These are phyloP conservation scores for Cataglyphis albicans DNA, from an alignment of 2,888 invertebrate genomes.

Conservation along the genomic window DNA sequence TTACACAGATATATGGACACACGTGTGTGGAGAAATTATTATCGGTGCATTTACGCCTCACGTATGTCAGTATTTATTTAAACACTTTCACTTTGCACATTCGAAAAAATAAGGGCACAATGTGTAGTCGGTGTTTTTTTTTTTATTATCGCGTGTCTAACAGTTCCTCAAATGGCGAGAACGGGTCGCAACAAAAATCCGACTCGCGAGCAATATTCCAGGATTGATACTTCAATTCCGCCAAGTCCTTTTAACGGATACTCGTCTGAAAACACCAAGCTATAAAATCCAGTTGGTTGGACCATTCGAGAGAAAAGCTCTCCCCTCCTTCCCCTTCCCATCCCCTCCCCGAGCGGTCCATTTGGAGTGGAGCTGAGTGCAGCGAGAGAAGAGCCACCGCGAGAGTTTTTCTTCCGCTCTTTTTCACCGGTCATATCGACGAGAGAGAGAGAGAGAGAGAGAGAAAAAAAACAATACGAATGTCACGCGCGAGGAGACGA, in stretches of 20 bases:
- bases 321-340: too few species aligned
- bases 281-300: constrained; percentile 18
- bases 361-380: constrained; percentile 59
- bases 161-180: not conserved
- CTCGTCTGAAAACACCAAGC: constrained; percentile 21
- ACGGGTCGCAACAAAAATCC: constrained; percentile 1
- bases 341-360: constrained; percentile 50
- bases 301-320: constrained; percentile 41
- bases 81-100: not conserved
- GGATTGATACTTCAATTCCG: constrained; percentile 8
- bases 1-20: not conserved
- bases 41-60: not conserved
- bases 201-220: not conserved
- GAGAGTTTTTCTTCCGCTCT: constrained; percentile 42
- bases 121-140: too few species aligned
- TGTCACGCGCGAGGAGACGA: not conserved
- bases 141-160: not conserved
- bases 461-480: not conserved
- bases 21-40: not conserved
- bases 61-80: not conserved
- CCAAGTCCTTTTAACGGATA: constrained; percentile 11
- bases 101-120: too few species aligned
- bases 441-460: not conserved
- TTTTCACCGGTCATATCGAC: constrained; percentile 37
- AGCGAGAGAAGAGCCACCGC: constrained; percentile 40